Conservation (phyloP, 2,113 vertebrate species). For the Microtus richardsoni region DNA sequence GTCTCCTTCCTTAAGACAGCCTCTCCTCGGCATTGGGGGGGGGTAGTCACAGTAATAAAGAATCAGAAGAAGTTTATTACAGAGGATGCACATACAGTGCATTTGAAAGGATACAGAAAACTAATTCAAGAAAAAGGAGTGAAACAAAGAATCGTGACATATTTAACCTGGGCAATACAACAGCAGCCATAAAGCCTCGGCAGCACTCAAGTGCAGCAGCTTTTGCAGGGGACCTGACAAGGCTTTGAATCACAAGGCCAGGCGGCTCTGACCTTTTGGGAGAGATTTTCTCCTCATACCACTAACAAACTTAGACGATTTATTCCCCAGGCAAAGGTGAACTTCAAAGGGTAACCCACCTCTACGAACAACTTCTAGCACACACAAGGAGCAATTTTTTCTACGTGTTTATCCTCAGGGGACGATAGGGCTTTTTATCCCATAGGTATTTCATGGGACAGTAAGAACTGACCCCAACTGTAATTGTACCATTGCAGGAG, state of each 20-base stretch:
- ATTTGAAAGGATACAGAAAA: conserved; percentile 33
- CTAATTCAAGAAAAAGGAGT: conserved; percentile 25
- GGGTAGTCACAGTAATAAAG: background rate
- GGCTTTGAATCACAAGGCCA: conserved; percentile 34
- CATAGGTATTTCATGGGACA: background rate
- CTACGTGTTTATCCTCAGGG: background rate
- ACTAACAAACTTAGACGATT: conserved; percentile 3
- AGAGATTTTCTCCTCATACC: background rate
- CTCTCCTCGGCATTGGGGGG: background rate
- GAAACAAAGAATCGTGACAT: background rate
- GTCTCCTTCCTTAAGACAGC: background rate
- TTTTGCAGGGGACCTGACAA: background rate
- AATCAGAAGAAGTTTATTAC: conserved; percentile 4
- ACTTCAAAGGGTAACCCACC: background rate
- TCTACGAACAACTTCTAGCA: conserved; percentile 39
- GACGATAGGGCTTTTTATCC: background rate
- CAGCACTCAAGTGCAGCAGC: background rate
- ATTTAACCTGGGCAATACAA: background rate
- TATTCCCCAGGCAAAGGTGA: conserved; percentile 33
- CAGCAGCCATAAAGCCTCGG: background rate
- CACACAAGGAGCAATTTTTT: background rate
- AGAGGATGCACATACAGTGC: background rate
- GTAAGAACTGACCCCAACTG: background rate
- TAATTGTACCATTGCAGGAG: background rate
- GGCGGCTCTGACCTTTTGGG: conserved; percentile 28